Percentiles rank a stretch among this genome's conserved stretches.
Evolutionary conservation across 2,113 vertebrate genomes (phyloP).

Genomic region (Hemiprocne comata): DNA sequence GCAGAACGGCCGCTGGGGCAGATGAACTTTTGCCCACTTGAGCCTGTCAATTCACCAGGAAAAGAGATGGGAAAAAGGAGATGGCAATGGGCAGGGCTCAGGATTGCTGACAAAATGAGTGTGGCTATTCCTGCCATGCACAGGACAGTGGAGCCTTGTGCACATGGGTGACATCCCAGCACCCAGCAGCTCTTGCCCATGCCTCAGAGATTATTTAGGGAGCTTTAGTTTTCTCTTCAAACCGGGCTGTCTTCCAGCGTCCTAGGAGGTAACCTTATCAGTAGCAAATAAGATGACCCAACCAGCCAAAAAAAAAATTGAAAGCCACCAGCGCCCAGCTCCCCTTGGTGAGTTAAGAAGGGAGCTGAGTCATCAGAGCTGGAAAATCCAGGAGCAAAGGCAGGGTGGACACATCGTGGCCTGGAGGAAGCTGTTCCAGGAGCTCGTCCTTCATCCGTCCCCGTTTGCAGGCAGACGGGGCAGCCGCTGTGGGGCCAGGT

Average conservation of each 20-base stretch:
- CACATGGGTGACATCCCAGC: neutral
- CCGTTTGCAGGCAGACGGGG: neutral
- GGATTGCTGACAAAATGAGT: fast-evolving
- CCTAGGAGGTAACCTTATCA: neutral
- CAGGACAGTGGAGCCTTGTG: neutral
- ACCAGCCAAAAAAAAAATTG: neutral
- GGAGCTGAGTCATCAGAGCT: slow-evolving; percentile 26
- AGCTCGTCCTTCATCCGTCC: neutral
- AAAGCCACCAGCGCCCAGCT: neutral
- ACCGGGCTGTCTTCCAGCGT: neutral
- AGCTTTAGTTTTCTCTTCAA: neutral
- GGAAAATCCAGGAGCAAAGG: neutral
- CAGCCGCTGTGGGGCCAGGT: fast-evolving
- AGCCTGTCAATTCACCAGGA: neutral
- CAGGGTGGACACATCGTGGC: fast-evolving
- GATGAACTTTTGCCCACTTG: neutral
- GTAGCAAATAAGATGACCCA: neutral
- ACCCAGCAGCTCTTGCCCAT: fast-evolving
- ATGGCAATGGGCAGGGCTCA: neutral
- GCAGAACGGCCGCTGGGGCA: neutral
- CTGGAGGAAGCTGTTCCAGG: neutral
- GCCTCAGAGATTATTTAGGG: neutral
- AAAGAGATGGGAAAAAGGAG: neutral
- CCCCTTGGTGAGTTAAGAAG: neutral
- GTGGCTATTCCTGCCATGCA: fast-evolving